Percentiles rank a stretch among this genome's conserved stretches.
Conservation (phyloP, 1,140 invertebrate genomes). For the Drosophila suzukii region DNA sequence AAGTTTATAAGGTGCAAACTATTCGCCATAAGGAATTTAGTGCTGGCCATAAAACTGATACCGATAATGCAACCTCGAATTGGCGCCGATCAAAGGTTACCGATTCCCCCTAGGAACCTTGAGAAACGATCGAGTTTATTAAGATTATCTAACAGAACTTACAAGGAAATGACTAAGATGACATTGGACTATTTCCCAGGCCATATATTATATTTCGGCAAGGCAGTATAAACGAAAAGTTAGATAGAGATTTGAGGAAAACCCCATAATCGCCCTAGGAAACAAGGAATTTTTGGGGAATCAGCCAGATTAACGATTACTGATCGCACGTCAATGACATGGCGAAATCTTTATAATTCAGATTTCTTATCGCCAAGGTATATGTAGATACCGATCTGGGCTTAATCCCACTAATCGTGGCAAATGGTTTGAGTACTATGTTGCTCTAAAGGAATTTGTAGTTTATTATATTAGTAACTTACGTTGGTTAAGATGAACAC, state of each 20-base stretch:
- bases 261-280: not conserved
- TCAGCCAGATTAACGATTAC: not conserved
- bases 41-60: slow-evolving; percentile 13
- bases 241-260: slow-evolving; percentile 12
- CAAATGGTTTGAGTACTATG: not conserved
- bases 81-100: slow-evolving; percentile 24
- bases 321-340: slow-evolving; percentile 2
- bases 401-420: not conserved
- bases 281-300: not conserved
- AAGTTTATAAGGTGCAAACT: slow-evolving; percentile 12
- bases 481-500: too few species aligned
- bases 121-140: not conserved
- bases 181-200: not conserved
- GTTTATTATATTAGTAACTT: not conserved
- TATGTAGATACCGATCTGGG: slow-evolving; percentile 18
- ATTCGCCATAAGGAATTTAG: slow-evolving; percentile 11
- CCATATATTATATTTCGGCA: not conserved
- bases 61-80: not conserved
- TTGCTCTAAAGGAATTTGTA: not conserved
- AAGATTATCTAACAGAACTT: slow-evolving; percentile 6
- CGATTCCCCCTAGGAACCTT: slow-evolving; percentile 1
- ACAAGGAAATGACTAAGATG: not conserved
- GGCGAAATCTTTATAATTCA: not conserved
- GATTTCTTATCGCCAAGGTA: not conserved
- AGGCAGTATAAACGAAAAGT: too few species aligned